Evolutionary conservation across 2,113 vertebrate species (phyloP).

Genomic region (Telmatochromis brachygnathus): DNA sequence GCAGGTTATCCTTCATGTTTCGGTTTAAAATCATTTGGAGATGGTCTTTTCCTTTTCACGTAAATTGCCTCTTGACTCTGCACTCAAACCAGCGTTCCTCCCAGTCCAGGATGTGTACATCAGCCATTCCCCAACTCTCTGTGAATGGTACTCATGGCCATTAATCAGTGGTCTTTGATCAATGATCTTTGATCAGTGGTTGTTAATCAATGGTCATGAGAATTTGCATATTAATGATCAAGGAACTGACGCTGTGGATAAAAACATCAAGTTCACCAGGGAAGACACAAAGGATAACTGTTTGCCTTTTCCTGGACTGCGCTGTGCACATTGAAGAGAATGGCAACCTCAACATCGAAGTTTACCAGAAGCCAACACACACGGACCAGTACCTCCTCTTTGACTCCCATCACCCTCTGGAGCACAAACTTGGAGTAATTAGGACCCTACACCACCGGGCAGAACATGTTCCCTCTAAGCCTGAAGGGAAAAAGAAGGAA

Average conservation of each 20-base stretch:
- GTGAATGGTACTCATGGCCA: not conserved
- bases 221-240: not conserved
- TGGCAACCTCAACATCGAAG: too few relatives aligned
- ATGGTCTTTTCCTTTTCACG: not conserved
- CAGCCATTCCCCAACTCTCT: not conserved
- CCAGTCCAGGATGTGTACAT: not conserved
- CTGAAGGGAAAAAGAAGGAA: too few relatives aligned
- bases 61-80: not conserved
- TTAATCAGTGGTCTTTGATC: not conserved
- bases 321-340: too few relatives aligned
- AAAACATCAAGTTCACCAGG: too few relatives aligned
- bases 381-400: too few relatives aligned
- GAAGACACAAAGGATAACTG: too few relatives aligned
- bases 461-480: too few relatives aligned
- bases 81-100: not conserved
- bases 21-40: not conserved
- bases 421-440: accelerated
- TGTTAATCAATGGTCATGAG: not conserved
- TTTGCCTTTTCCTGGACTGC: too few relatives aligned
- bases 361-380: accelerated
- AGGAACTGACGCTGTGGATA: not conserved
- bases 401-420: too few relatives aligned
- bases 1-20: not conserved
- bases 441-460: too few relatives aligned
- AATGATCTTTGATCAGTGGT: not conserved